These are phyloP conservation scores for Umimayanthus chanpuru DNA, from an alignment of 92 coral and sea anemone genomes.

Conservation along the genomic window DNA sequence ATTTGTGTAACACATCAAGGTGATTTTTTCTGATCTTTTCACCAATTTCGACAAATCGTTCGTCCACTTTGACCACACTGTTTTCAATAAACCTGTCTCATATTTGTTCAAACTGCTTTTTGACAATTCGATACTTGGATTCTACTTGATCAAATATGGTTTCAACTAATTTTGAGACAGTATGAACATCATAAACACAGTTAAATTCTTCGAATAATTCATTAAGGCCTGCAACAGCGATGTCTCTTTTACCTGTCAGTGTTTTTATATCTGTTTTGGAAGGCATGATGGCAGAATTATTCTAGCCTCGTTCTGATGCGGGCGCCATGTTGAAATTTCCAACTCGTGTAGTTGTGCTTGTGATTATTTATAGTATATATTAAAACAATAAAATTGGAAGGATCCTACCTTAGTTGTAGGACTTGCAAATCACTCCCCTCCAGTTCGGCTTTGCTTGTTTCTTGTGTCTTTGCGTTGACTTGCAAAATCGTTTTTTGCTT, in stretches of 20 bases:
- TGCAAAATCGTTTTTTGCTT: too few species aligned
- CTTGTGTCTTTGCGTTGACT: background rate
- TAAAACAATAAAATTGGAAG: background rate
- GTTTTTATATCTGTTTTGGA: conserved; percentile 54
- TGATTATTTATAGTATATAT: background rate
- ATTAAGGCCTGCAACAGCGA: background rate
- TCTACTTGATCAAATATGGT: conserved; percentile 37
- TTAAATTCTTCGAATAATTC: conserved; percentile 63
- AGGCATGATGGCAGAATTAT: conserved; percentile 21
- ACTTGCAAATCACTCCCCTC: background rate
- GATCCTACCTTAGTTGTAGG: conserved; percentile 21
- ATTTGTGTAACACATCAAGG: conserved; percentile 32
- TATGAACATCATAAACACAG: conserved; percentile 19
- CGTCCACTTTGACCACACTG: conserved; percentile 30
- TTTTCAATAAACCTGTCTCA: conserved; percentile 51
- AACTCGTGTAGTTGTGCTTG: background rate
- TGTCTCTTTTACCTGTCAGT: conserved; percentile 40
- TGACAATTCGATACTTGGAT: conserved; percentile 44
- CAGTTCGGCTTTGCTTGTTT: background rate
- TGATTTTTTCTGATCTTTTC: conserved; percentile 41
- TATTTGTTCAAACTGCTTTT: conserved; percentile 40
- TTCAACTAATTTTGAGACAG: conserved; percentile 40
- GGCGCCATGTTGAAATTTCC: background rate
- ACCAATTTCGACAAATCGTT: conserved; percentile 32
- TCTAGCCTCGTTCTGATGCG: background rate